phyloP scores from a whole-genome alignment of 2,888 invertebrate species.

The Epiperipatus broadwayi region DNA sequence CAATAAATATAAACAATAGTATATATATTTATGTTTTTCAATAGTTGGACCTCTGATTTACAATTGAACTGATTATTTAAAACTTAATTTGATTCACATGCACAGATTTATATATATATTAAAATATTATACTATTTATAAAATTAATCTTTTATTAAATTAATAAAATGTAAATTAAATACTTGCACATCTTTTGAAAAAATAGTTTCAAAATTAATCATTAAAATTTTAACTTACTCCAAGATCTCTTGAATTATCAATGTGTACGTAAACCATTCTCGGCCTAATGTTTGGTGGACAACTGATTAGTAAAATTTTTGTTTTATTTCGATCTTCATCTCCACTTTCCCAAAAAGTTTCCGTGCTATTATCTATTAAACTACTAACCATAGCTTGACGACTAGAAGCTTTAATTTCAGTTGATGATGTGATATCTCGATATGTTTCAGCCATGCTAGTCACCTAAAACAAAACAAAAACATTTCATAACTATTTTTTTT shows the following conservation, averaged over 20 bases:
- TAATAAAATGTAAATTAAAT: not conserved
- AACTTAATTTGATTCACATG: too few relatives aligned
- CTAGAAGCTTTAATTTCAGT: slow-evolving; percentile 74
- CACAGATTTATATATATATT: too few relatives aligned
- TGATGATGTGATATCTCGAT: slow-evolving; percentile 52
- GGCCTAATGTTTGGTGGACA: slow-evolving; percentile 45
- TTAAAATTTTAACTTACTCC: slow-evolving; percentile 38
- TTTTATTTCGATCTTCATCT: slow-evolving; percentile 78
- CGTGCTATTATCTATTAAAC: slow-evolving; percentile 75
- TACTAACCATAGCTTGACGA: slow-evolving; percentile 77
- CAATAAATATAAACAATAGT: too few relatives aligned
- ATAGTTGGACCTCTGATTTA: too few relatives aligned
- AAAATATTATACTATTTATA: too few relatives aligned
- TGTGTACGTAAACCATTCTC: slow-evolving; percentile 59
- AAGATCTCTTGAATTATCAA: slow-evolving; percentile 82
- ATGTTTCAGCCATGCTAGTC: slow-evolving; percentile 23
- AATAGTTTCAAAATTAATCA: not conserved
- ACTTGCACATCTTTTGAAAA: too few relatives aligned
- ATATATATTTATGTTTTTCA: too few relatives aligned
- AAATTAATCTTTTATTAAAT: too few relatives aligned
- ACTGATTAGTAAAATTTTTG: slow-evolving; percentile 57
- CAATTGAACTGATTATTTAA: too few relatives aligned
- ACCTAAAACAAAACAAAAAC: slow-evolving; percentile 8
- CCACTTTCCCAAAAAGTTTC: slow-evolving; percentile 99
- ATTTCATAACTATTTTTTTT: too few relatives aligned